Evolutionary conservation across 2,113 vertebrate genomes (phyloP).

Genomic region (Trinectes maculatus): DNA sequence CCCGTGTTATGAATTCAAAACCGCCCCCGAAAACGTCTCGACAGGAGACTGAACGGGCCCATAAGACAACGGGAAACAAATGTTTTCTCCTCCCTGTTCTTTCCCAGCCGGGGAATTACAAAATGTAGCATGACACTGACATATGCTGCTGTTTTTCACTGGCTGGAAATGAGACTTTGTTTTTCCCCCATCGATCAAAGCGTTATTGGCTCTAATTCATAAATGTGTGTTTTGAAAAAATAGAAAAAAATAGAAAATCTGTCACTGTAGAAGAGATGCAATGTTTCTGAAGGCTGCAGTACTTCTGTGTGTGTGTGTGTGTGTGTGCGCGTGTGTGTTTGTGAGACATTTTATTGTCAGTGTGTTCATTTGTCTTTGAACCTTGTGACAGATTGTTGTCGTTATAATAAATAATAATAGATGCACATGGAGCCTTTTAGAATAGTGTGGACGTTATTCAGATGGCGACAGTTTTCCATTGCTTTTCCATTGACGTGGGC

Average conservation of each 20-base stretch:
- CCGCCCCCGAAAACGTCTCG: slow-evolving; percentile 20
- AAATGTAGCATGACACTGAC: slow-evolving; percentile 49
- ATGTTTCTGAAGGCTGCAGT: slow-evolving; percentile 47
- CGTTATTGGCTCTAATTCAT: slow-evolving; percentile 58
- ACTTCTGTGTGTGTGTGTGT: slow-evolving; percentile 39
- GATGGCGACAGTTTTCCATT: too few relatives aligned
- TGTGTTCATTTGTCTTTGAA: too few relatives aligned
- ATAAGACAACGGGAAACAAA: slow-evolving; percentile 43
- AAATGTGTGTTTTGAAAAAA: slow-evolving; percentile 42
- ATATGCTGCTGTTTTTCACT: slow-evolving; percentile 49
- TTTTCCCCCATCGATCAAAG: slow-evolving; percentile 41
- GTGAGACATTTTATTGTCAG: too few relatives aligned
- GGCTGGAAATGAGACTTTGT: slow-evolving; percentile 31
- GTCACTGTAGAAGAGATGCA: slow-evolving; percentile 53
- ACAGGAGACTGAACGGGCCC: slow-evolving; percentile 11
- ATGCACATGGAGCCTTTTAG: too few relatives aligned
- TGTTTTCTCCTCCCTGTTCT: slow-evolving; percentile 37
- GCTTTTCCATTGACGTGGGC: too few relatives aligned
- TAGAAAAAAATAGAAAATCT: slow-evolving; percentile 47
- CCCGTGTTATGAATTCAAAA: slow-evolving; percentile 15
- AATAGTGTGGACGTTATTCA: too few relatives aligned
- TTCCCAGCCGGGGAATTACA: slow-evolving; percentile 34
- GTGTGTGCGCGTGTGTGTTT: slow-evolving; percentile 18
- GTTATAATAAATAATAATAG: too few relatives aligned
- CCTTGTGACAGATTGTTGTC: too few relatives aligned